phyloP scores from a whole-genome alignment of 1,140 invertebrate genomes.

The Pantala flavescens region DNA sequence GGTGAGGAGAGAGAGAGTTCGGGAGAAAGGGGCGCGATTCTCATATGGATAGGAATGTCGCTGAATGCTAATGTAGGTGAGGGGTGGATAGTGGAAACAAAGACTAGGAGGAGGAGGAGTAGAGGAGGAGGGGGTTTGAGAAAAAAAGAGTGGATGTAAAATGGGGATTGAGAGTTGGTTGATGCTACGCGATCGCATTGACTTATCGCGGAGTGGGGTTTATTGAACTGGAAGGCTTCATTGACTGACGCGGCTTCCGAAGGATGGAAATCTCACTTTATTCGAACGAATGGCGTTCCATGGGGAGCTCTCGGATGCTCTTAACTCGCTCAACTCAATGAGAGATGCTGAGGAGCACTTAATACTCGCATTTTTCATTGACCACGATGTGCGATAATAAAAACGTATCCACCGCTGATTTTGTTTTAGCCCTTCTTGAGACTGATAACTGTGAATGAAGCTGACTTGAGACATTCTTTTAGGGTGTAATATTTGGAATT shows the following conservation, averaged over 20 bases:
- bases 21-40: background rate
- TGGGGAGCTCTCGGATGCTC: too few relatives aligned
- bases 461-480: too few relatives aligned
- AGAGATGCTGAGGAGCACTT: too few relatives aligned
- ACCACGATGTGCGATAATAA: too few relatives aligned
- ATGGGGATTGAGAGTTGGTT: background rate
- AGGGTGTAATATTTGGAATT: too few relatives aligned
- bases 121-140: background rate
- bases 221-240: constrained; percentile 6
- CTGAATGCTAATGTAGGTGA: constrained; percentile 9
- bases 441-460: too few relatives aligned
- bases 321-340: too few relatives aligned
- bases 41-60: constrained; percentile 9
- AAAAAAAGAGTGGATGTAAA: background rate
- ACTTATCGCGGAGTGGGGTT: background rate
- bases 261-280: too few relatives aligned
- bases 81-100: background rate
- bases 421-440: too few relatives aligned
- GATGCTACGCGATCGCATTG: background rate
- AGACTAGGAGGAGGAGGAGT: background rate
- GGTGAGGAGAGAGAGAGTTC: background rate
- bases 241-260: background rate
- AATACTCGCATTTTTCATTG: too few relatives aligned
- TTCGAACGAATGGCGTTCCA: too few relatives aligned
- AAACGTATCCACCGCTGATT: too few relatives aligned